Conservation (phyloP, 2,797 vertebrate species). For the Melanotaenia boesemani region DNA sequence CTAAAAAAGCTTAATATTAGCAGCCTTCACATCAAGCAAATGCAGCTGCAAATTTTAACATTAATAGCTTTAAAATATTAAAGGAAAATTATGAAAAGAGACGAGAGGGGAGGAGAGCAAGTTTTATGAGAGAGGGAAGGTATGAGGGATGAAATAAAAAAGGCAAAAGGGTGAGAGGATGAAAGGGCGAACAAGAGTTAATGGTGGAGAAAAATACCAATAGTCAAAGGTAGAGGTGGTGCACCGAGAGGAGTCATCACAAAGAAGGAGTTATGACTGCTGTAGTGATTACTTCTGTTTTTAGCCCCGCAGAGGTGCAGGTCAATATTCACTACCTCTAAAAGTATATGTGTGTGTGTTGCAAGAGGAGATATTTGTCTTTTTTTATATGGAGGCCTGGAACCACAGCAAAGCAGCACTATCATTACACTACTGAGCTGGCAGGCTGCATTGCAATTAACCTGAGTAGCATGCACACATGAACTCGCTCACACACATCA, state of each 20-base stretch:
- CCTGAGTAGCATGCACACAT: constrained; percentile 53
- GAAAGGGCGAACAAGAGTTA: constrained; percentile 65
- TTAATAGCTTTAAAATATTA: constrained; percentile 17
- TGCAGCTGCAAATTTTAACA: constrained; percentile 34
- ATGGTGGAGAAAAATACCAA: constrained; percentile 74
- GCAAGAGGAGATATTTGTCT: constrained; percentile 36
- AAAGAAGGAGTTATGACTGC: constrained; percentile 76
- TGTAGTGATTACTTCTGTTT: constrained; percentile 83
- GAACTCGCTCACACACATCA: constrained; percentile 12
- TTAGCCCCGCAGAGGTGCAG: constrained; percentile 73
- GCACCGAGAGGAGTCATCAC: constrained; percentile 60
- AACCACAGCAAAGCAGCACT: constrained; percentile 64
- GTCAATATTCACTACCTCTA: constrained; percentile 78
- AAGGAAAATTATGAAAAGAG: constrained; percentile 17
- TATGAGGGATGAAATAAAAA: constrained; percentile 50
- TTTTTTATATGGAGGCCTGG: constrained; percentile 45
- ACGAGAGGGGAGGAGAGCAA: constrained; percentile 29
- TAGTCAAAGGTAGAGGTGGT: constrained; percentile 51
- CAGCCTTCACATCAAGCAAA: constrained; percentile 11
- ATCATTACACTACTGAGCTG: constrained; percentile 75
- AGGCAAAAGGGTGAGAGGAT: constrained; percentile 59
- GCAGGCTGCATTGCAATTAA: constrained; percentile 78
- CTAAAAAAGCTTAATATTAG: constrained; percentile 23
- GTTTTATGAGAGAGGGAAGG: constrained; percentile 53
- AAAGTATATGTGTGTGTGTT: constrained; percentile 30